Percentiles rank a stretch among this genome's conserved stretches.
phyloP scores from a whole-genome alignment of 2,888 invertebrate genomes.

The Cantharis rufa region DNA sequence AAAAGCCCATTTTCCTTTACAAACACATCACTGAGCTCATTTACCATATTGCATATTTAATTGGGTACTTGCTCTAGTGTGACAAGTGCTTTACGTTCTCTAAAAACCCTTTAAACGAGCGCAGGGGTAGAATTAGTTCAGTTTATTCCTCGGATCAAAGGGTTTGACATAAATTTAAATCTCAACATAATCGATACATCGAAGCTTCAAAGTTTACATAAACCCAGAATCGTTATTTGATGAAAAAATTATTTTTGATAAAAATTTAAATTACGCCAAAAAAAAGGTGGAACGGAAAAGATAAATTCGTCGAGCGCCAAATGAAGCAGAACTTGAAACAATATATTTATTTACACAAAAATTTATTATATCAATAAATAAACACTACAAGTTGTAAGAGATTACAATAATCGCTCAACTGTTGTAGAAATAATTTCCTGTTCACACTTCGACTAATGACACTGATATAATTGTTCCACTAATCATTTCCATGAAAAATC shows the following conservation, averaged over 20 bases:
- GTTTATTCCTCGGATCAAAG: not conserved
- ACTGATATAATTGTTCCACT: not conserved
- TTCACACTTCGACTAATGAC: not conserved
- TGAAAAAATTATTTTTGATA: not conserved
- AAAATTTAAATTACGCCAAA: not conserved
- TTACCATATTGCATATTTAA: conserved; percentile 27
- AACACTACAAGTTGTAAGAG: not conserved
- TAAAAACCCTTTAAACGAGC: conserved; percentile 4
- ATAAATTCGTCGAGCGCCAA: not conserved
- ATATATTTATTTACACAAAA: not conserved
- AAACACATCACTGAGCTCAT: conserved; percentile 10
- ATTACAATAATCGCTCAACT: not conserved
- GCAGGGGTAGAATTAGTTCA: not conserved
- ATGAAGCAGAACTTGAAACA: not conserved
- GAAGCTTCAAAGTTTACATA: not conserved
- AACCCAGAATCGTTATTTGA: not conserved
- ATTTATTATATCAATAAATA: not conserved
- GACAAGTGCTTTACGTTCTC: conserved; percentile 13
- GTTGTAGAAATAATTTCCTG: not conserved
- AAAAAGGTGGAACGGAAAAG: not conserved
- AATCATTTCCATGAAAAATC: not conserved
- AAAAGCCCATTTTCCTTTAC: not conserved
- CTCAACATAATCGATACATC: not conserved
- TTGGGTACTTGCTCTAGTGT: conserved; percentile 24
- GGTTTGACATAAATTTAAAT: not conserved